phyloP scores from a whole-genome alignment of 2,888 invertebrate species.

The Hipparchia sbordonii region DNA sequence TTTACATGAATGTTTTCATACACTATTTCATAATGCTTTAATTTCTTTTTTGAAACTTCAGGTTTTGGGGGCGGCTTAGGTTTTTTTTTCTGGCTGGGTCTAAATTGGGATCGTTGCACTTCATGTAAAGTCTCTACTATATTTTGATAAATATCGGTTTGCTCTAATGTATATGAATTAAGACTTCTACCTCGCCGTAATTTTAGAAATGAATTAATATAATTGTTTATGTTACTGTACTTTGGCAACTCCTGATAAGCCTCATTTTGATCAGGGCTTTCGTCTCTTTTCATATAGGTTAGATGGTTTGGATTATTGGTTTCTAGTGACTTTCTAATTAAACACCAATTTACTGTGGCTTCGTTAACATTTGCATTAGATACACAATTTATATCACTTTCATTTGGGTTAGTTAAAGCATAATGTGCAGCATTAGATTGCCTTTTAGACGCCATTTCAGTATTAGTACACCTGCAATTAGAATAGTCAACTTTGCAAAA shows the following conservation, averaged over 20 bases:
- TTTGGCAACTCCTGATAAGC: not conserved
- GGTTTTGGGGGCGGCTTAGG: conserved; percentile 35
- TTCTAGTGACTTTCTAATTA: conserved; percentile 2
- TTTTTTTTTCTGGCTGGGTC: conserved; percentile 37
- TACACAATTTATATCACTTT: conserved; percentile 17
- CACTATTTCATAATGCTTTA: not conserved
- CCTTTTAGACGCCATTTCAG: conserved; percentile 25
- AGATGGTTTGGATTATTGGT: conserved; percentile 11
- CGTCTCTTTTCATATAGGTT: not conserved
- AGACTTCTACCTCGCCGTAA: not conserved
- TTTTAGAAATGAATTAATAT: conserved; percentile 5
- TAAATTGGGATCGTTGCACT: not conserved
- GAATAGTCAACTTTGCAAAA: conserved; percentile 27
- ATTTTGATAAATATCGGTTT: conserved; percentile 16
- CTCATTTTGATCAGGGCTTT: not conserved
- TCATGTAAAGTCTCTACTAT: not conserved
- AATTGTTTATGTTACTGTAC: not conserved
- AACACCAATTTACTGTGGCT: conserved; percentile 21
- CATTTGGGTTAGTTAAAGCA: conserved; percentile 40
- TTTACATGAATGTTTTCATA: conserved; percentile 50
- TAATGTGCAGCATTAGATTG: conserved; percentile 37
- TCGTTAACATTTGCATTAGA: conserved; percentile 27
- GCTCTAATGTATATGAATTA: not conserved
- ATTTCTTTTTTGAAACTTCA: not conserved
- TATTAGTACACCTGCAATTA: conserved; percentile 38